These are phyloP conservation scores for Drosophila siamana DNA, from an alignment of 2,888 invertebrate species.

Conservation along the genomic window DNA sequence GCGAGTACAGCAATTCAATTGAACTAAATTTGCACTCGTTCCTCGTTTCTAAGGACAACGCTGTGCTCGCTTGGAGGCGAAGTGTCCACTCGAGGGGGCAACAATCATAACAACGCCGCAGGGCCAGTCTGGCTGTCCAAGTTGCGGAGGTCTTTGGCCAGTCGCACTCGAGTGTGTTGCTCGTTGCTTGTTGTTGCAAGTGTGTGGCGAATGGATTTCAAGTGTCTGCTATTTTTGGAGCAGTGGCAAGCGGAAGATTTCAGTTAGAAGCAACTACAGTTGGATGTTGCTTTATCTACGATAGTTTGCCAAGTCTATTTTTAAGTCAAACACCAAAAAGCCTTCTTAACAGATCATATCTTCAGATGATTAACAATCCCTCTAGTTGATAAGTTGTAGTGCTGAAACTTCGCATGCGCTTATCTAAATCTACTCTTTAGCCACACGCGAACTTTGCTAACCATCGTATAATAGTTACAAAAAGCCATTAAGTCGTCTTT, in stretches of 20 bases:
- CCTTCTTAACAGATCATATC: neutral
- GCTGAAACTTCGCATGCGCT: neutral
- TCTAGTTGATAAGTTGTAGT: no score
- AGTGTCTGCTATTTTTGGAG: conserved; percentile 29
- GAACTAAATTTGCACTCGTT: conserved; percentile 70
- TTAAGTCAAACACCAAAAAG: no score
- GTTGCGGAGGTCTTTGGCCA: conserved; percentile 46
- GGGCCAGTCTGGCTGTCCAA: neutral
- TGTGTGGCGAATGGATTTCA: conserved; percentile 24
- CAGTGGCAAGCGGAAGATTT: conserved; percentile 17
- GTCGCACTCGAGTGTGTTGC: conserved; percentile 26
- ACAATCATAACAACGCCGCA: neutral
- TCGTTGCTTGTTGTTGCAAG: conserved; percentile 7
- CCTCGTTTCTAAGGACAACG: conserved; percentile 29
- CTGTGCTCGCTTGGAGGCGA: no score
- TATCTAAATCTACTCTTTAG: neutral
- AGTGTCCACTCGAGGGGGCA: conserved; percentile 1
- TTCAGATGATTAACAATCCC: neutral
- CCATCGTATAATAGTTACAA: neutral
- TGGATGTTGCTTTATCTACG: neutral
- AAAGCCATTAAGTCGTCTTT: neutral
- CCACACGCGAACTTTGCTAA: neutral
- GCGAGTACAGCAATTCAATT: conserved; percentile 61
- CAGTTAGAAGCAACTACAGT: conserved; percentile 5
- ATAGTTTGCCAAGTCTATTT: neutral